Evolutionary conservation across 2,888 invertebrate species (phyloP), one percentile per base, ranked within the genome.

Genomic region (Chaetogeoica ovagalla): DNA sequence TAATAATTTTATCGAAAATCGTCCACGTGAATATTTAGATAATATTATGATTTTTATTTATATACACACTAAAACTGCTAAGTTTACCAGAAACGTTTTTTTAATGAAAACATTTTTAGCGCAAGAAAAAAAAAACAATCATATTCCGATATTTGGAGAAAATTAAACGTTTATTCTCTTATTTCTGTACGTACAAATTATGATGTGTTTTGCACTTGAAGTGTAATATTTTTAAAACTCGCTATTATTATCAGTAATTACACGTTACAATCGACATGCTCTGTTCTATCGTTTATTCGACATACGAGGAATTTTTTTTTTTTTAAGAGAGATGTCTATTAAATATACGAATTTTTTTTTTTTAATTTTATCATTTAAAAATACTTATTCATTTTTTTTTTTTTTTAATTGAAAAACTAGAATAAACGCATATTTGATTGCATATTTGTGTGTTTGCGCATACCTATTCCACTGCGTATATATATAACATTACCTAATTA

Each of bases 331-430:
- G 39, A 39, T 9, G n/a, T 48, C 48, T 48, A 15, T 48, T 48
- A 55, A 55, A 30, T 30, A 55, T 19, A 55, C 11, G 19, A 55
- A 55, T 55, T 55, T 30, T 30, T 30, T 30, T 30, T 30, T 30
- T 55, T 55, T 19, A 5, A 19, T 55, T 55, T 55, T 55, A 55
- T 55, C 55, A 19, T 55, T 55, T 55, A 55, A 55, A 48, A 55
- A 55, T 55, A 55, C 55, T 55, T 55, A 55, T 19, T 19, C 17
- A 19, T 19, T 55, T 19, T 55, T 66, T 23, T 19, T 55, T 19
- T 55, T 66, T 23, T 52, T 68, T 23, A 68, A 68, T 68, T 19
- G 19, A 68, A 13, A 68, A 52, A 68, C 23, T 23, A 21, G n/a
- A 65, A 2, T 66, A 43, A 43, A 68, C 23, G 17, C 52, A 30